Conservation (phyloP, 2,888 invertebrate species). For the Sclerodermus sp. region DNA sequence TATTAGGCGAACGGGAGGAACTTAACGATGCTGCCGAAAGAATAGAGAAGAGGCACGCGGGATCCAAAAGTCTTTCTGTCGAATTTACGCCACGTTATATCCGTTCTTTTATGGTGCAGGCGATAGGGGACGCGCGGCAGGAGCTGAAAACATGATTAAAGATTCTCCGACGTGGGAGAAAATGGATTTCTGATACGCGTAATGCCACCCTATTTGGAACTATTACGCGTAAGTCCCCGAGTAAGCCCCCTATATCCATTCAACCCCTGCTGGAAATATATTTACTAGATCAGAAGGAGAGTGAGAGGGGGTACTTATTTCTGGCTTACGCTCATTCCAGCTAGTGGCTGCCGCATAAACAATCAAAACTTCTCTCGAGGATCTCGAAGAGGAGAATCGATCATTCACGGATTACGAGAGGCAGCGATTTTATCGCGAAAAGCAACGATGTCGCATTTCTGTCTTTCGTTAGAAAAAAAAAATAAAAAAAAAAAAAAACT, state of each 20-base stretch:
- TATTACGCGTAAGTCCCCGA: constrained; percentile 48
- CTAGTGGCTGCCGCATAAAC: constrained; percentile 17
- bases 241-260: constrained; percentile 46
- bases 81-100: constrained; percentile 17
- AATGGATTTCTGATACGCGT: constrained; percentile 55
- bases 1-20: constrained; percentile 4
- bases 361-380: background rate
- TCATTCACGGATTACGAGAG: no score
- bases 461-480: no score
- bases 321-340: constrained; percentile 15
- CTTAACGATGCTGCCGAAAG: no score
- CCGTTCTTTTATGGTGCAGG: constrained; percentile 13
- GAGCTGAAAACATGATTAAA: constrained; percentile 51
- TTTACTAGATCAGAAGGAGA: constrained; percentile 35
- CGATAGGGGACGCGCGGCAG: constrained; percentile 14
- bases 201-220: constrained; percentile 53
- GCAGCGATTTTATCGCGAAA: no score
- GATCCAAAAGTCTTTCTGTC: constrained; percentile 16
- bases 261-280: constrained; percentile 34
- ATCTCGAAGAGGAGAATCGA: no score
- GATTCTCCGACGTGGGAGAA: constrained; percentile 44
- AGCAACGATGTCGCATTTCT: no score
- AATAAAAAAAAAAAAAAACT: no score
- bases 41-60: no score
- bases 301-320: constrained; percentile 22